A percentile compares a stretch with the other conserved stretches of the same genome.
Evolutionary conservation across 1,140 invertebrate species (phyloP).

Genomic region (Drosophila ercepeae): DNA sequence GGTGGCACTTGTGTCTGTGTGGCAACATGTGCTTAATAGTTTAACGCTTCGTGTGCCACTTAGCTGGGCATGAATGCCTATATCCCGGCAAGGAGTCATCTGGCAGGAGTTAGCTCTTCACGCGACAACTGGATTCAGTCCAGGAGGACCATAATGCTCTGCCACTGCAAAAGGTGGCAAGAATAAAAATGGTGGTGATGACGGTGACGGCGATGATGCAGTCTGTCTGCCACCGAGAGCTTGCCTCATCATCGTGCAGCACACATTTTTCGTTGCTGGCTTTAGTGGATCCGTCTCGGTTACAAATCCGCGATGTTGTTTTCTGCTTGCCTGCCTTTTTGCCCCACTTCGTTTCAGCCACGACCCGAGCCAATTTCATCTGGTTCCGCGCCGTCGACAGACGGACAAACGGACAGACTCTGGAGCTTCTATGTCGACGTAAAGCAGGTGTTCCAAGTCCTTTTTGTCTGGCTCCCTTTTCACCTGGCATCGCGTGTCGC

Average conservation of each 20-base stretch:
- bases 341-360: constrained; percentile 7
- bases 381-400: constrained; percentile 19
- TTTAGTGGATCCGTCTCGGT: constrained; percentile 31
- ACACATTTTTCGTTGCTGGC: constrained; percentile 46
- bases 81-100: constrained; percentile 14
- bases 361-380: constrained; percentile 29
- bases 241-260: constrained; percentile 3
- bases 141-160: constrained; percentile 21
- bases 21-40: constrained; percentile 67
- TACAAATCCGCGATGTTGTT: constrained; percentile 60
- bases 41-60: constrained; percentile 69
- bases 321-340: constrained; percentile 26
- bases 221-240: constrained; percentile 9
- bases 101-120: constrained; percentile 11
- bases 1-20: constrained; percentile 1
- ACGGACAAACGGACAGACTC: constrained; percentile 1
- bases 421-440: constrained; percentile 1
- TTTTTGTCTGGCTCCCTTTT: not conserved
- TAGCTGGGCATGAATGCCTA: constrained; percentile 36
- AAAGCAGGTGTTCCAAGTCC: constrained; percentile 4
- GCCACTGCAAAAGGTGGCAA: constrained; percentile 30
- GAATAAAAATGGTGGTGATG: constrained; percentile 36
- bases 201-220: constrained; percentile 21
- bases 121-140: not conserved
- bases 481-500: constrained; percentile 44